Conservation (phyloP, 1,140 invertebrate species). For the Brachionus paranguensis region DNA sequence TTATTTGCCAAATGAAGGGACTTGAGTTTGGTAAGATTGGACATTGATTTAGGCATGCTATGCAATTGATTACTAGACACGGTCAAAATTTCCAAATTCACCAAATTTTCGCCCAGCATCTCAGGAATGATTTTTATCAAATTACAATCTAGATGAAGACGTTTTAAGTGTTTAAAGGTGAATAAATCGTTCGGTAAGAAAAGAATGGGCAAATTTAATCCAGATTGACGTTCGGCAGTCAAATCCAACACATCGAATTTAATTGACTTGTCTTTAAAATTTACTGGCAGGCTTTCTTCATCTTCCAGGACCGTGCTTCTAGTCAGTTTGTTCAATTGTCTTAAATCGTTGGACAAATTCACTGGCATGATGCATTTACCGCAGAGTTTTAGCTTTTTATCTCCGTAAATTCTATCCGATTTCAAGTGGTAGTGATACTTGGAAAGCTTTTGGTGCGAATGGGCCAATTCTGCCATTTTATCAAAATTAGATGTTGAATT, state of each 20-base stretch:
- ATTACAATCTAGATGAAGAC: conserved; percentile 55
- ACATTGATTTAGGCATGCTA: conserved; percentile 47
- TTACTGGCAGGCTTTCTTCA: background rate
- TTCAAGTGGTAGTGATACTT: conserved; percentile 35
- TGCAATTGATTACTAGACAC: conserved; percentile 53
- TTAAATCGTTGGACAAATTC: conserved; percentile 33
- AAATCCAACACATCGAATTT: conserved; percentile 55
- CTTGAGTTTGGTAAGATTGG: conserved; percentile 47
- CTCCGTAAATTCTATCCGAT: conserved; percentile 19
- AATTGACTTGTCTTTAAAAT: conserved; percentile 41
- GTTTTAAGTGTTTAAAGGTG: conserved; percentile 48
- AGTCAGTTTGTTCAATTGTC: background rate
- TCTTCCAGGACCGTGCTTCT: background rate
- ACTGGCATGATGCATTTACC: conserved; percentile 17
- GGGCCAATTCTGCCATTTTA: background rate
- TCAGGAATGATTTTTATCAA: conserved; percentile 48
- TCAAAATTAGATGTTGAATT: conserved; percentile 4
- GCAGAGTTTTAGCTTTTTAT: conserved; percentile 31
- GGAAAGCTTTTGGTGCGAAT: background rate
- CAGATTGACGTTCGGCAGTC: conserved; percentile 53
- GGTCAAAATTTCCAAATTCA: conserved; percentile 50
- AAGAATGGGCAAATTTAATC: conserved; percentile 49
- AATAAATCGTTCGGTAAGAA: conserved; percentile 48
- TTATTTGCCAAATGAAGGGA: conserved; percentile 55
- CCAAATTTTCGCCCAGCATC: conserved; percentile 46